phyloP scores from a whole-genome alignment of 2,888 invertebrate genomes.

The Lissocephala sabroskyi region DNA sequence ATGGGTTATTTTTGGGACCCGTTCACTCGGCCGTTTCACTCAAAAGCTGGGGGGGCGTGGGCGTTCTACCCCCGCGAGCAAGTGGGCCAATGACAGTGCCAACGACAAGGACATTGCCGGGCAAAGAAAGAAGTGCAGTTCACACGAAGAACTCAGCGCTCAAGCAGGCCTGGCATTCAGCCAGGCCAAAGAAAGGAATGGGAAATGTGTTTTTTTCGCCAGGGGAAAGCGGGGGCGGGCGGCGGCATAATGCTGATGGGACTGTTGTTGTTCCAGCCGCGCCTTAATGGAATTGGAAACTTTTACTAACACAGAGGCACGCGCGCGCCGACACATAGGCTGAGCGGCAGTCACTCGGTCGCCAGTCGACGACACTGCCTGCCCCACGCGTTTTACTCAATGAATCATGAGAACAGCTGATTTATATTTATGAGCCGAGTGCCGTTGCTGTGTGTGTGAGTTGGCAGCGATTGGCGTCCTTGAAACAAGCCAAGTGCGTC shows the following conservation, averaged over 20 bases:
- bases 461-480: slow-evolving; percentile 54
- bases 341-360: neutral
- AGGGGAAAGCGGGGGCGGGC: too few relatives aligned
- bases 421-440: slow-evolving; percentile 52
- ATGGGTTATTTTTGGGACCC: too few relatives aligned
- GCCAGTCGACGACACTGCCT: slow-evolving; percentile 9
- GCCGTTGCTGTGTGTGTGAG: slow-evolving; percentile 14
- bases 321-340: neutral
- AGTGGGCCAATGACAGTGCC: slow-evolving; percentile 12
- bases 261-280: neutral
- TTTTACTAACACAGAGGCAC: slow-evolving; percentile 19
- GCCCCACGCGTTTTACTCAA: slow-evolving; percentile 59
- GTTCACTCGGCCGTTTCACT: too few relatives aligned
- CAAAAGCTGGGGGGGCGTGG: too few relatives aligned
- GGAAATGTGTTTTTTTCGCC: slow-evolving; percentile 23
- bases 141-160: neutral
- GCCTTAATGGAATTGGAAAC: slow-evolving; percentile 52
- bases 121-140: too few relatives aligned
- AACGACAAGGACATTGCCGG: neutral
- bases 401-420: slow-evolving; percentile 65
- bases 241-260: too few relatives aligned
- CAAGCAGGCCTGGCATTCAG: neutral
- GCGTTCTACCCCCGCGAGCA: too few relatives aligned
- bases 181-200: neutral
- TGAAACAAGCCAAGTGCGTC: slow-evolving; percentile 58